Evolutionary conservation across 2,113 vertebrate genomes (phyloP), one percentile per base, ranked within the genome.

Genomic region (Camelus dromedarius): DNA sequence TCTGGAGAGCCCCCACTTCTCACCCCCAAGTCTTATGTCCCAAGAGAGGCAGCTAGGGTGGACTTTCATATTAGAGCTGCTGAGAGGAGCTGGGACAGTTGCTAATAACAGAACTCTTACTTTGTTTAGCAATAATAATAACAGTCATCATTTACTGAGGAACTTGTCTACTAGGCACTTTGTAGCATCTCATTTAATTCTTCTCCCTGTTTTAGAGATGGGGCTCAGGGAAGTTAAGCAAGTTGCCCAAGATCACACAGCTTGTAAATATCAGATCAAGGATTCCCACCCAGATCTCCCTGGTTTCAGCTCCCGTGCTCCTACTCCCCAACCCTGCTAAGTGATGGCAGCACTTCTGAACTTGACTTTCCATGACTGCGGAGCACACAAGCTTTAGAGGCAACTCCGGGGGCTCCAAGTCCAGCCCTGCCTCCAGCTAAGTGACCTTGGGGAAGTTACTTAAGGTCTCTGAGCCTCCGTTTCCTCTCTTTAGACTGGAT

Each of bases 221-320:
- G 92, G 8, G 73, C 42, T 96, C 77, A 81, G 92, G 84, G 50
- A 94, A 73, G 66, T 79, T 89, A 60, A 79, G 70, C n/a, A 84
- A 69, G n/a, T 50, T 82, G 18, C 30, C n/a, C 52, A 30, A 30
- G 56, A 11, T 80, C 84, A 62, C 92, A 85, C 56, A 85, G 66
- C 81, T 54, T 48, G 16, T 50, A 58, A 50, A 22, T 19, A 26
- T 80, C 35, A 46, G 84, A 75, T 9, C 3, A 15, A 79, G 26
- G 30, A 67, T 50, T 83, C 64, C 32, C 30, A 62, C 52, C 38
- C 30, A n/a, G 75, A 38, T 64, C 8, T 38, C 19, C 64, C n/a
- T 30, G 52, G 56, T 69, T 62, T 35, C 30, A 3, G 62, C 56
- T 62, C 75, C 73, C 5, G 24, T 42, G 48, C 48, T 87, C 42